phyloP scores from a whole-genome alignment of 2,113 vertebrate species.

The Reinhardtius hippoglossoides region DNA sequence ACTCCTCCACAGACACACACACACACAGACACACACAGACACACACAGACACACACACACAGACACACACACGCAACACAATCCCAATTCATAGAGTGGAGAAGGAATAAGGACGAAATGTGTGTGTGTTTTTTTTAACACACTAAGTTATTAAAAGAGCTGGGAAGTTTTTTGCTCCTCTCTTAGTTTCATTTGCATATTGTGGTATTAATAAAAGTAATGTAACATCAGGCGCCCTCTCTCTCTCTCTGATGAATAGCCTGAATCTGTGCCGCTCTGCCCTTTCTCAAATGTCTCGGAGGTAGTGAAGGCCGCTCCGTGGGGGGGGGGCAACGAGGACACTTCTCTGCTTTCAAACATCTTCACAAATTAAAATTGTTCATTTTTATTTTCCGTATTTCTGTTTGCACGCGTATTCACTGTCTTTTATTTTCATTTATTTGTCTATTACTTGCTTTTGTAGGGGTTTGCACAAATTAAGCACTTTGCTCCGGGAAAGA shows the following conservation, averaged over 20 bases:
- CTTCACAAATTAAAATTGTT: too few relatives aligned
- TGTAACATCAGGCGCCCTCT: neutral
- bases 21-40: too few relatives aligned
- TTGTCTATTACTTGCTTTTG: too few relatives aligned
- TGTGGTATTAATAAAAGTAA: constrained; percentile 52
- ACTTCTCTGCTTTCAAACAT: neutral
- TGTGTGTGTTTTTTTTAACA: neutral
- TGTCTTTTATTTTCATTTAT: too few relatives aligned
- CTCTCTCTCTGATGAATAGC: constrained; percentile 9
- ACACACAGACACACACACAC: too few relatives aligned
- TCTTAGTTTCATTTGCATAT: constrained; percentile 43
- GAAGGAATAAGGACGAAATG: neutral
- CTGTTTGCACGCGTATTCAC: too few relatives aligned
- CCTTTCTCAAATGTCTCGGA: constrained; percentile 54
- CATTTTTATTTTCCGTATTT: too few relatives aligned
- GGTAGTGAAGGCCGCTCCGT: constrained; percentile 11
- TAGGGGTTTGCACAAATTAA: too few relatives aligned
- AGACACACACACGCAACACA: too few relatives aligned
- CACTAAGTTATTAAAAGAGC: constrained; percentile 15
- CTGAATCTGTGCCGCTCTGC: constrained; percentile 17
- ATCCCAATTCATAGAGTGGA: neutral
- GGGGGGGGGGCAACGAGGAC: fast-evolving
- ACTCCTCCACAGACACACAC: too few relatives aligned
- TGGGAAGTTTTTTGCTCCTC: neutral
- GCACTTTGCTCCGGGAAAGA: too few relatives aligned